A percentile compares a stretch with the other conserved stretches of the same genome.
phyloP scores from a whole-genome alignment of 2,888 invertebrate species.

The Nematopogon swammerdamellus region DNA sequence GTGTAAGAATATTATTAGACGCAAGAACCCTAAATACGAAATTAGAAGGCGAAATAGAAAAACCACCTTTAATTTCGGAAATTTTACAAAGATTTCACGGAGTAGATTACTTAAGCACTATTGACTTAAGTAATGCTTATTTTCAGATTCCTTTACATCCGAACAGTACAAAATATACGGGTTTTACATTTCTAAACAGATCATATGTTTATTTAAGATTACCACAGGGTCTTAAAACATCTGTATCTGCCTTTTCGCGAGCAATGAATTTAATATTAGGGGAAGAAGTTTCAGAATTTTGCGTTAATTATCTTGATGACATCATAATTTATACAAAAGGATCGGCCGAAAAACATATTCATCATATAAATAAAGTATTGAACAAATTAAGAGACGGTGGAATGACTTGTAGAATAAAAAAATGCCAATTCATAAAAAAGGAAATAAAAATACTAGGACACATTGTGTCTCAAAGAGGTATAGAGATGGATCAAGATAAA shows the following conservation, averaged over 20 bases:
- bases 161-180: constrained; percentile 9
- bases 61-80: constrained; percentile 13
- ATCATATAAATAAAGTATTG: background rate
- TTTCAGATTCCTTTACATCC: constrained; percentile 10
- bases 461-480: constrained; percentile 8
- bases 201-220: constrained; percentile 12
- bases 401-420: constrained; percentile 8
- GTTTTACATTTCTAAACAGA: constrained; percentile 9
- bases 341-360: constrained; percentile 6
- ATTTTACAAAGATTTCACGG: constrained; percentile 15
- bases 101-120: constrained; percentile 7
- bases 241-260: constrained; percentile 14
- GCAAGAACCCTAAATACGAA: constrained; percentile 17
- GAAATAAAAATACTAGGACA: background rate
- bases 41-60: constrained; percentile 18
- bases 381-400: constrained; percentile 5
- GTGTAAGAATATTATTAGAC: constrained; percentile 19
- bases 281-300: constrained; percentile 11
- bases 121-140: constrained; percentile 13
- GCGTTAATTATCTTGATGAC: constrained; percentile 1
- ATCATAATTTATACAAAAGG: background rate
- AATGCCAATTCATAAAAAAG: constrained; percentile 3
- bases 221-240: constrained; percentile 13
- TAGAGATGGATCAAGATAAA: constrained; percentile 10
- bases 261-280: constrained; percentile 16